Evolutionary conservation across 2,113 vertebrate species (phyloP).

Genomic region (Sebastes schlegelii): DNA sequence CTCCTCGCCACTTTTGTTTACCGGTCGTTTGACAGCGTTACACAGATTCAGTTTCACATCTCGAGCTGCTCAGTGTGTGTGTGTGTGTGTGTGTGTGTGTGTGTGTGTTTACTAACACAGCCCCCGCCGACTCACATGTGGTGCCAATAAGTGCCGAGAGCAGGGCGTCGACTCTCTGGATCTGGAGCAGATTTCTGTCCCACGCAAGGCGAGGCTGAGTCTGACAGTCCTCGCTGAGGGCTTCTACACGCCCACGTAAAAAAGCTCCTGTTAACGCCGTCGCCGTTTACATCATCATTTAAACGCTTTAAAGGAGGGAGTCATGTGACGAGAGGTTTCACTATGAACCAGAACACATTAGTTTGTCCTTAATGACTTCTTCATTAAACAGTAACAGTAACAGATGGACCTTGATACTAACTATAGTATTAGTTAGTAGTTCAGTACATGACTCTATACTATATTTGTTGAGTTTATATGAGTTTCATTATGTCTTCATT

Average conservation of each 20-base stretch:
- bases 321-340: no score
- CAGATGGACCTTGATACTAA: no score
- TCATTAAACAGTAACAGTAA: not conserved
- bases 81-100: constrained; percentile 32
- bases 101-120: constrained; percentile 34
- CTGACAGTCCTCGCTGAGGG: constrained; percentile 30
- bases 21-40: constrained; percentile 12
- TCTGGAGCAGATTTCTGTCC: constrained; percentile 40
- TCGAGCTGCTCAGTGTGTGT: constrained; percentile 7
- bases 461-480: no score
- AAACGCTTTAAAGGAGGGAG: not conserved
- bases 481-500: no score
- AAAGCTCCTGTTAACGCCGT: no score
- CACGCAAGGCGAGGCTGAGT: constrained; percentile 31
- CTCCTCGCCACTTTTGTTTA: constrained; percentile 38
- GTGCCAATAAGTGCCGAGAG: constrained; percentile 56
- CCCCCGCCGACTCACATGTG: constrained; percentile 53
- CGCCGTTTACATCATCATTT: not conserved
- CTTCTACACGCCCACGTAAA: not conserved
- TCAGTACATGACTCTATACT: no score
- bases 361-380: not conserved
- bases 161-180: constrained; percentile 43
- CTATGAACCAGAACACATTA: not conserved
- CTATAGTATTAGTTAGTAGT: no score
- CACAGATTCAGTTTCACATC: constrained; percentile 15